Evolutionary conservation across 2,888 invertebrate genomes (phyloP).

Genomic region (Formica aserva): DNA sequence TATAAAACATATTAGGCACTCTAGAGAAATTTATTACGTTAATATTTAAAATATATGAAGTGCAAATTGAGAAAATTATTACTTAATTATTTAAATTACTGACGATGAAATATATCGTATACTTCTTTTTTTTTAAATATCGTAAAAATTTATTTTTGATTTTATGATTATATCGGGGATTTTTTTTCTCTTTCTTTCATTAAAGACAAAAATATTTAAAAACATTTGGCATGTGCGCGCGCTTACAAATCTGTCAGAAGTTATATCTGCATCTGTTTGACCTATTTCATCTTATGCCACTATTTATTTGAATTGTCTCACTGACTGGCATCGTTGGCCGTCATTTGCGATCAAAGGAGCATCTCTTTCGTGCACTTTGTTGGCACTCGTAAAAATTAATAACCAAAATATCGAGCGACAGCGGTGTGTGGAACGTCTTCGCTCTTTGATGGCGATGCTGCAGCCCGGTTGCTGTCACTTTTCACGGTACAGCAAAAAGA

Average conservation of each 20-base stretch:
- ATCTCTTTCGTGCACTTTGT: conserved; percentile 43
- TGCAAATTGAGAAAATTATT: neutral
- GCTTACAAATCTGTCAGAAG: conserved; percentile 4
- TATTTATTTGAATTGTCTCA: conserved; percentile 35
- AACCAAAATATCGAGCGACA: conserved; percentile 53
- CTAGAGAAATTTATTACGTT: neutral
- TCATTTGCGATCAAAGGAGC: conserved; percentile 50
- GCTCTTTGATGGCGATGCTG: conserved; percentile 47
- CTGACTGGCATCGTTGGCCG: conserved; percentile 22
- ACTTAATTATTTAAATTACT: neutral
- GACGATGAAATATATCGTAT: neutral
- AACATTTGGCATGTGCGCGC: neutral
- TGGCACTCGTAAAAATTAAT: conserved; percentile 49
- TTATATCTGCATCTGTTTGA: conserved; percentile 8
- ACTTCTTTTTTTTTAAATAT: neutral
- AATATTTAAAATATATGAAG: conserved; percentile 8
- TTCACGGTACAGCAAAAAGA: conserved; percentile 54
- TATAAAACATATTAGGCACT: neutral
- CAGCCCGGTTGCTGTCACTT: conserved; percentile 52
- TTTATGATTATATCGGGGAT: neutral
- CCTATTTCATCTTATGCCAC: neutral
- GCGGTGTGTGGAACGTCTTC: conserved; percentile 38
- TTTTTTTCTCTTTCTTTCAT: neutral
- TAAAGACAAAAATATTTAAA: conserved; percentile 13
- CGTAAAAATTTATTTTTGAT: neutral